These are phyloP conservation scores for Melipona bicolor DNA, from an alignment of 2,888 invertebrate species.

Conservation along the genomic window DNA sequence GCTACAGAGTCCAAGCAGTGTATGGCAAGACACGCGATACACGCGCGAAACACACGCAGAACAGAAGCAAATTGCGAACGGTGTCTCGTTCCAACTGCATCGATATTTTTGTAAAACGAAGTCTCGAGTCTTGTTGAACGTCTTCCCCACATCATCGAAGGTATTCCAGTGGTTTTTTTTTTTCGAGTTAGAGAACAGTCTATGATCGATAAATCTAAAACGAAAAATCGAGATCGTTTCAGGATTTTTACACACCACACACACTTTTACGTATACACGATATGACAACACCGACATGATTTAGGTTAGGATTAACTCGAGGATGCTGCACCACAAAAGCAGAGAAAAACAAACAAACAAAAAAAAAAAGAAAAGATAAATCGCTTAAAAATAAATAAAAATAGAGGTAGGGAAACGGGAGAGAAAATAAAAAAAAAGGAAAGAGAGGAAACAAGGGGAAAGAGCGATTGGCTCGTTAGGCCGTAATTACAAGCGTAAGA, in stretches of 20 bases:
- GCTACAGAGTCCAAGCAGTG: slow-evolving; percentile 5
- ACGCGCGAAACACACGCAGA: slow-evolving; percentile 22
- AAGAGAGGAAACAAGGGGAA: background rate
- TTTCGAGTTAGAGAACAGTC: background rate
- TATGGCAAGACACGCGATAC: slow-evolving; percentile 9
- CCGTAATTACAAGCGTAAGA: slow-evolving; percentile 61
- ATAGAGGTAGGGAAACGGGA: background rate
- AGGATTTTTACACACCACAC: background rate
- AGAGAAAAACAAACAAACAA: background rate
- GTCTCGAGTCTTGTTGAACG: slow-evolving; percentile 26
- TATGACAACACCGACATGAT: background rate
- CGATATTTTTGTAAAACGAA: slow-evolving; percentile 40
- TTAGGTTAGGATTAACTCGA: slow-evolving; percentile 21
- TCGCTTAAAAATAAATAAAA: background rate
- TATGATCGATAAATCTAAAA: background rate
- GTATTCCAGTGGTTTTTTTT: slow-evolving; percentile 13
- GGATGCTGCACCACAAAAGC: slow-evolving; percentile 25
- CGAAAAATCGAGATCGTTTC: slow-evolving; percentile 5
- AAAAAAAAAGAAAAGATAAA: background rate
- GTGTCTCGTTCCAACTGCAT: slow-evolving; percentile 19
- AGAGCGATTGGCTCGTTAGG: slow-evolving; percentile 45
- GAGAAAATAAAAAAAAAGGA: background rate
- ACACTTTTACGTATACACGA: no score
- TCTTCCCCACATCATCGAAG: slow-evolving; percentile 49
- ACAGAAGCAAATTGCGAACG: slow-evolving; percentile 13